Conservation (phyloP, 1,140 invertebrate genomes). For the Bursaphelenchus mucronatus region DNA sequence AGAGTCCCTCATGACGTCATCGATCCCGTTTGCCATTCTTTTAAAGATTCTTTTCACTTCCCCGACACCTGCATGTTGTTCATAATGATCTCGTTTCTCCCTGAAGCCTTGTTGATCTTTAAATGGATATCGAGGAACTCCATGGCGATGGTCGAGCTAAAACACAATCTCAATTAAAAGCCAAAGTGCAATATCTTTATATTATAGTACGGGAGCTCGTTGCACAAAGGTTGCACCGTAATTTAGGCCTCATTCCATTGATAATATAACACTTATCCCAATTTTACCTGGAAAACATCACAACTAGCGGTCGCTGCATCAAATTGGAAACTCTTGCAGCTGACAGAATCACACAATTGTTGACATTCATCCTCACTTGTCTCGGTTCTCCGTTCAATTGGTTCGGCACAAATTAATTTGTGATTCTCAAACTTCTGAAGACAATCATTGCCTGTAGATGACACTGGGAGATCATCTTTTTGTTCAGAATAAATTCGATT, state of each 20-base stretch:
- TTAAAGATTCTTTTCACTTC: too few relatives aligned
- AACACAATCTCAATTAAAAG: too few relatives aligned
- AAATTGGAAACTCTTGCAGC: slow-evolving; percentile 17
- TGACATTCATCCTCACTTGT: slow-evolving; percentile 38
- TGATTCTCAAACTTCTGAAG: slow-evolving; percentile 29
- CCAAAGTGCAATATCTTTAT: too few relatives aligned
- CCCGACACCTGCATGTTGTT: too few relatives aligned
- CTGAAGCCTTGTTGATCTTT: too few relatives aligned
- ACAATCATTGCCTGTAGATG: slow-evolving; percentile 16
- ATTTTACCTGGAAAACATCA: slow-evolving; percentile 20
- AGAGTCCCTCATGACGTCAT: too few relatives aligned
- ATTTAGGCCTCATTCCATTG: neutral
- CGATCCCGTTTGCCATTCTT: too few relatives aligned
- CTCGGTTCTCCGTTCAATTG: slow-evolving; percentile 35
- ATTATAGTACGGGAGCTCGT: too few relatives aligned
- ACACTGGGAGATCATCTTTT: slow-evolving; percentile 4
- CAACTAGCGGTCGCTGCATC: slow-evolving; percentile 5
- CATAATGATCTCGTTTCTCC: too few relatives aligned
- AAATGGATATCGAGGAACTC: too few relatives aligned
- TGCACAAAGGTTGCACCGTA: slow-evolving; percentile 1
- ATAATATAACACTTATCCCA: neutral
- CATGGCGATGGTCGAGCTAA: too few relatives aligned
- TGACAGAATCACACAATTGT: slow-evolving; percentile 21
- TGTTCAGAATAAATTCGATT: slow-evolving; percentile 25
- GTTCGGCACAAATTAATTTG: slow-evolving; percentile 27